Percentiles rank a stretch among this genome's conserved stretches.
Evolutionary conservation across 1,140 invertebrate species (phyloP).

Genomic region (Mactra quadrangularis): DNA sequence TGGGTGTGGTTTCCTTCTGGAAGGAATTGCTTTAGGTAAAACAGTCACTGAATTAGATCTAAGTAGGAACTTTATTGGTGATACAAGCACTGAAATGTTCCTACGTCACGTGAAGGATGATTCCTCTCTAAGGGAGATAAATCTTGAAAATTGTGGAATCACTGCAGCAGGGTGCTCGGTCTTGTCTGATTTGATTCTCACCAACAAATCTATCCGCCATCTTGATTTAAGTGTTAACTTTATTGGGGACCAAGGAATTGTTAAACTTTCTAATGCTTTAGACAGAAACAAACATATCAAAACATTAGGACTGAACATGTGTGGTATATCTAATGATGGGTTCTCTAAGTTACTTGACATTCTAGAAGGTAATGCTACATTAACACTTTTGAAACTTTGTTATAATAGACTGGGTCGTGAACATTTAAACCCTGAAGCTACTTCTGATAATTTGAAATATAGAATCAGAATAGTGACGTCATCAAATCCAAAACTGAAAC

Average conservation of each 20-base stretch:
- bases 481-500: constrained; percentile 81
- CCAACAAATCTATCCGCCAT: constrained; percentile 74
- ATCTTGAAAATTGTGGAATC: constrained; percentile 81
- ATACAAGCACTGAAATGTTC: constrained; percentile 76
- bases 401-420: constrained; percentile 78
- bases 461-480: constrained; percentile 79
- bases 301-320: constrained; percentile 81
- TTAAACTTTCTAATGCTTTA: constrained; percentile 75
- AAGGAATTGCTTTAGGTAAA: constrained; percentile 72
- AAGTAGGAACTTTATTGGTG: constrained; percentile 77
- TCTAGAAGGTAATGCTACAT: constrained; percentile 76
- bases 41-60: constrained; percentile 75
- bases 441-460: constrained; percentile 78
- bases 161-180: constrained; percentile 72
- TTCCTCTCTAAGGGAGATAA: constrained; percentile 73
- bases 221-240: constrained; percentile 81
- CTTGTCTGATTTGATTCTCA: constrained; percentile 74
- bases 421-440: constrained; percentile 70
- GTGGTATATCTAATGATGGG: constrained; percentile 81
- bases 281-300: constrained; percentile 78
- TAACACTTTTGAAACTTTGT: constrained; percentile 77
- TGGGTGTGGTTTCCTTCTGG: constrained; percentile 75
- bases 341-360: constrained; percentile 79
- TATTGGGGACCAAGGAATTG: constrained; percentile 76
- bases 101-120: constrained; percentile 74